Conservation (phyloP, 2,888 invertebrate genomes). For the Choristoneura rosaceana region DNA sequence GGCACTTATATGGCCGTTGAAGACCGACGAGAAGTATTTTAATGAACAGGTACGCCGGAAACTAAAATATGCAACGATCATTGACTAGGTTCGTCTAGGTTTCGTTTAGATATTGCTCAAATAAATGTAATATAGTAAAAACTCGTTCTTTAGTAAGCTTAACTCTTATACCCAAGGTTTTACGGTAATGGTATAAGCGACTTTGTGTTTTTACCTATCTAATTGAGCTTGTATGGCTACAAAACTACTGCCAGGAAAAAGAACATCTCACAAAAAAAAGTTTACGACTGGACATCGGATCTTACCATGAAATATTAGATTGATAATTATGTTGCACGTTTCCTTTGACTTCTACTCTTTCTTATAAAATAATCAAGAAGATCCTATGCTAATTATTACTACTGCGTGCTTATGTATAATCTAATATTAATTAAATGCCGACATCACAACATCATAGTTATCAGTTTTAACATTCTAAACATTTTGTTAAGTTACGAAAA, state of each 20-base stretch:
- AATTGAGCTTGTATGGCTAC: background rate
- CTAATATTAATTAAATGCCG: background rate
- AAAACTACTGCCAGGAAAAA: background rate
- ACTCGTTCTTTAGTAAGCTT: constrained; percentile 1
- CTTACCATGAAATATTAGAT: background rate
- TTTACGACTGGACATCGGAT: background rate
- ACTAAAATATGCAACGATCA: constrained; percentile 31
- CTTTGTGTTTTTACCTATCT: background rate
- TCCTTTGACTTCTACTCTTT: too few species aligned
- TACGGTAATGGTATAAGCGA: background rate
- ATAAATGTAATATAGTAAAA: constrained; percentile 10
- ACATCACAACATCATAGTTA: constrained; percentile 2
- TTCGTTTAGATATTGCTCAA: constrained; percentile 19
- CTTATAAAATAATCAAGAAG: background rate
- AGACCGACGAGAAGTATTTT: constrained; percentile 35
- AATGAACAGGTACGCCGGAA: constrained; percentile 32
- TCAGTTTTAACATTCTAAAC: background rate
- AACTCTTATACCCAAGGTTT: background rate
- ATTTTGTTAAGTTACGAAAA: background rate
- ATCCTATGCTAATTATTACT: too few species aligned
- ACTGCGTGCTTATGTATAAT: too few species aligned
- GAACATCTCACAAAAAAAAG: background rate
- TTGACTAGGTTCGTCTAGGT: constrained; percentile 25
- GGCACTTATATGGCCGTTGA: constrained; percentile 16
- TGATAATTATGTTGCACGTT: background rate